Evolutionary conservation across 1,140 invertebrate genomes (phyloP), one percentile per base, ranked within the genome.

Genomic region (Diprion similis): DNA sequence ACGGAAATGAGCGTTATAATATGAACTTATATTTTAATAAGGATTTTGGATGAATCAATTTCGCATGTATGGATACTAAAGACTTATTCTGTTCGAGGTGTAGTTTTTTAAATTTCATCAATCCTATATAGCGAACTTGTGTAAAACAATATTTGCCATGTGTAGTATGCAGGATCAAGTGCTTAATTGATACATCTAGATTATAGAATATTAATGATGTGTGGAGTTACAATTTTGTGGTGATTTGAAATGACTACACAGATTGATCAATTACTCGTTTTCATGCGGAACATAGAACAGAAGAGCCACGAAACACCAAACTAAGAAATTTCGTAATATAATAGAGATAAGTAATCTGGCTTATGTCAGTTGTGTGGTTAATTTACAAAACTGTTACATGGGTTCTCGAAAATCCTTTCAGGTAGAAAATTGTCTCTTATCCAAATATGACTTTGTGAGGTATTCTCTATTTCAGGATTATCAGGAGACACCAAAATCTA

Each of bases 321-420:
- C 51, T 59, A 59, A 59, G 51, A 15, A 8, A 59, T 59, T 59
- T 13, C n/a, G 11, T 59, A 17, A 59, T 13, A 59, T 17, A 59
- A 59, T 59, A 59, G 51, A 59, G 51, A 59, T 59, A 59, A 59
- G 51, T 59, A 59, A 59, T 59, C 51, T 59, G 51, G 51, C 9
- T 59, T 59, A 59, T 59, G 9, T 59, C 51, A 9, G 51, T 59
- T 59, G 9, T 59, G n/a, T 9, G 4, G 51, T 37, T 37, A 37
- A 59, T 13, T 59, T 15, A 59, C 4, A 59, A 59, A 59, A 59
- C 11, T 15, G 9, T 59, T 59, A 9, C 9, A 15, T 37, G 24
- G 24, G 24, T 37, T 37, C 24, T 3, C 9, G 6, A 15, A 17
- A 59, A 59, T 59, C 51, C 11, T 59, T 59, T 59, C 51, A 59